Evolutionary conservation across 2,113 vertebrate species (phyloP).

Genomic region (Lontra canadensis): DNA sequence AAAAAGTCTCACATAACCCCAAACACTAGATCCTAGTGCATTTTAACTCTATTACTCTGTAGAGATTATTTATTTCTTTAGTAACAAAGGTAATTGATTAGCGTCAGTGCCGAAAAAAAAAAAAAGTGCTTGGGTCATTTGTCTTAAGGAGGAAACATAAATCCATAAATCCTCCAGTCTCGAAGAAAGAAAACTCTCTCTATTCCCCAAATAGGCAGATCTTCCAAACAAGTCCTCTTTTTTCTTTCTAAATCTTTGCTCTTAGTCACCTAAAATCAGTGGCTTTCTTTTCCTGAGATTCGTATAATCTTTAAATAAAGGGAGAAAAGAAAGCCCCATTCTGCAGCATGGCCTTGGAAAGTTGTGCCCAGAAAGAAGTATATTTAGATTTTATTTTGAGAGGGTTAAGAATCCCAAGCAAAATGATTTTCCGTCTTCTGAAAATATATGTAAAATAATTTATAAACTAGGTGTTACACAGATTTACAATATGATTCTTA

Average conservation of each 20-base stretch:
- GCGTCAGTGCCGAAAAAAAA: not conserved
- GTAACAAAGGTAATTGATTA: slow-evolving; percentile 33
- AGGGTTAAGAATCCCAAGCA: not conserved
- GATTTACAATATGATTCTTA: not conserved
- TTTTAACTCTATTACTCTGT: not conserved
- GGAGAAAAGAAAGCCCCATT: not conserved
- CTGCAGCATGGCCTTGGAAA: not conserved
- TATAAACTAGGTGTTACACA: not conserved
- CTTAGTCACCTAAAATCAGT: not conserved
- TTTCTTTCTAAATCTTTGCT: not conserved
- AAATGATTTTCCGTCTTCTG: not conserved
- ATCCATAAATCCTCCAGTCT: slow-evolving; percentile 55
- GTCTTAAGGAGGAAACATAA: slow-evolving; percentile 51
- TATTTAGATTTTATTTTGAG: not conserved
- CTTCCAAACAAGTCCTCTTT: slow-evolving; percentile 31
- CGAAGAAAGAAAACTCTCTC: slow-evolving; percentile 49
- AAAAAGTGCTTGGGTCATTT: slow-evolving; percentile 2
- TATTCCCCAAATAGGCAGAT: slow-evolving; percentile 34
- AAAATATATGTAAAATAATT: slow-evolving; percentile 5
- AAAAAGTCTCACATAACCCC: not conserved
- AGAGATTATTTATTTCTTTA: slow-evolving; percentile 54
- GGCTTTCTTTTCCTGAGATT: not conserved
- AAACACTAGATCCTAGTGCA: not conserved
- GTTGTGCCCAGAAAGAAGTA: not conserved
- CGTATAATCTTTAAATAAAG: not conserved